phyloP scores from a whole-genome alignment of 2,797 vertebrate genomes.

The Peromyscus attwateri region DNA sequence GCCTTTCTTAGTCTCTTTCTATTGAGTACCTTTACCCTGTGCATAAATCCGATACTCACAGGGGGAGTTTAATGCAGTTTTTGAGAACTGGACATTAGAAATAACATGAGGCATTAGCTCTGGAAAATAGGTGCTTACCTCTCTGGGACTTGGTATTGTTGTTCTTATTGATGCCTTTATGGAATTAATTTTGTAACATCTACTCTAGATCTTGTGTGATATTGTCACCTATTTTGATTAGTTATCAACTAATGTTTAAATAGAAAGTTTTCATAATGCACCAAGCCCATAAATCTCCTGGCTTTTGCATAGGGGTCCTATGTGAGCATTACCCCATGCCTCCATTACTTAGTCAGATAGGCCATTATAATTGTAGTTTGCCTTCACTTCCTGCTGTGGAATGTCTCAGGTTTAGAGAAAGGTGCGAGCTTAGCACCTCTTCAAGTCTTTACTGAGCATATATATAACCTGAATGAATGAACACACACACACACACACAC shows the following conservation, averaged over 20 bases:
- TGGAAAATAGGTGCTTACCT: background rate
- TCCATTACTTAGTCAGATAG: background rate
- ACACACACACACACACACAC: background rate
- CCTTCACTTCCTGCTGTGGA: background rate
- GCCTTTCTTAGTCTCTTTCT: background rate
- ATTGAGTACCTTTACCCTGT: background rate
- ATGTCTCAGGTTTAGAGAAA: background rate
- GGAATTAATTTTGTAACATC: background rate
- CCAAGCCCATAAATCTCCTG: background rate
- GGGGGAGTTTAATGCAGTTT: background rate
- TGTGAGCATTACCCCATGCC: background rate
- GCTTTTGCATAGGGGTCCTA: background rate
- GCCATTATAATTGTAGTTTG: background rate
- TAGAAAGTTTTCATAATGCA: background rate
- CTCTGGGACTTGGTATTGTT: background rate
- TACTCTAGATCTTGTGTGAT: background rate
- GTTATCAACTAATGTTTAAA: background rate
- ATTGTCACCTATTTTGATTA: background rate
- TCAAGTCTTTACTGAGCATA: background rate
- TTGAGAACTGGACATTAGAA: background rate
- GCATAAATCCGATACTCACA: background rate
- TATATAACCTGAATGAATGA: background rate
- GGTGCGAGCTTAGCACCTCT: background rate
- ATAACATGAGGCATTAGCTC: background rate
- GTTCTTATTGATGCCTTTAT: background rate